Percentiles rank a stretch among this genome's conserved stretches.
Conservation (phyloP, 23 tunicate species). For the Ascidia mentula region DNA sequence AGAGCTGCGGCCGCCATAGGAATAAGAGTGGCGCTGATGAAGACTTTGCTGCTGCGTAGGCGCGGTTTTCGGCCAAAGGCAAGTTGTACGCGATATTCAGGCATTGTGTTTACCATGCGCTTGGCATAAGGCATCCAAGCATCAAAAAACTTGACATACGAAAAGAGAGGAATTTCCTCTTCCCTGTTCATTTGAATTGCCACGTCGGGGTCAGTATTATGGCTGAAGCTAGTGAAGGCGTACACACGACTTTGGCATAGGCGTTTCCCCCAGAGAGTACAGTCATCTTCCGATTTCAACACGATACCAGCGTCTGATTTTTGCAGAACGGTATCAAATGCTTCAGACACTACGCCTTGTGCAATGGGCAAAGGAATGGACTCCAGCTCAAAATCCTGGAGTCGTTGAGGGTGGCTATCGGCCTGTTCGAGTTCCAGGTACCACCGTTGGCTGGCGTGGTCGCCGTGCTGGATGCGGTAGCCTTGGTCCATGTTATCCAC, state of each 20-base stretch:
- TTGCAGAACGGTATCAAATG: conserved; percentile 26
- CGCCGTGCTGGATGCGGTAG: conserved; percentile 39
- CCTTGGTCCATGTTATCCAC: conserved; percentile 20
- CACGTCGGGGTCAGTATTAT: not conserved
- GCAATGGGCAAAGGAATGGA: conserved; percentile 16
- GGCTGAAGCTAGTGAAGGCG: conserved; percentile 27
- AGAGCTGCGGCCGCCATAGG: conserved; percentile 24
- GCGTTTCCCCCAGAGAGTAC: conserved; percentile 30
- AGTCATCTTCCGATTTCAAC: conserved; percentile 17
- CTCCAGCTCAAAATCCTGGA: conserved; percentile 9
- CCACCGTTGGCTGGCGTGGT: conserved; percentile 10
- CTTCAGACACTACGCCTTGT: not conserved
- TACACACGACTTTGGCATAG: conserved; percentile 46
- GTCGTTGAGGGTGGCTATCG: conserved; percentile 5
- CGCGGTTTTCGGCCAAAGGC: conserved; percentile 25
- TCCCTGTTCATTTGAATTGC: conserved; percentile 13
- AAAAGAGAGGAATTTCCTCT: conserved; percentile 10
- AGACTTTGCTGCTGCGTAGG: conserved; percentile 18
- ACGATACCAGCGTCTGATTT: conserved; percentile 31
- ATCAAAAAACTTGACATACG: conserved; percentile 18
- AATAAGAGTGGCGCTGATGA: conserved; percentile 21
- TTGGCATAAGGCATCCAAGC: conserved; percentile 1
- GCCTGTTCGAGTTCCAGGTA: not conserved
- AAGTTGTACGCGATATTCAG: not conserved
- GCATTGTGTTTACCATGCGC: not conserved